Conservation (phyloP, 2,888 invertebrate genomes). For the Diabrotica balteata region DNA sequence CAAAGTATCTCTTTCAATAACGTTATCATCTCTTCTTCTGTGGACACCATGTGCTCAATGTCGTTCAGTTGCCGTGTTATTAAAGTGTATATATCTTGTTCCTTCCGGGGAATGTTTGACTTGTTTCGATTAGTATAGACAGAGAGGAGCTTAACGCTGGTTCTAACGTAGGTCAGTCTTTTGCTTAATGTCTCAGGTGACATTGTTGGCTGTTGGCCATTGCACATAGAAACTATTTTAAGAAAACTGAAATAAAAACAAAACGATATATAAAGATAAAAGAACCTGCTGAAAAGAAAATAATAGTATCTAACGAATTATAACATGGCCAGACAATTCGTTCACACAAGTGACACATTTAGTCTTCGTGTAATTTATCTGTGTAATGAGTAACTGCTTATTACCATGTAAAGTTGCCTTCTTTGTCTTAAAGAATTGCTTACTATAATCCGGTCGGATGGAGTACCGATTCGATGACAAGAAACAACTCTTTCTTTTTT, state of each 20-base stretch:
- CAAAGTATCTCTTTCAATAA: constrained; percentile 63
- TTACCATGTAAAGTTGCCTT: too few species aligned
- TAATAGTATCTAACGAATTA: not conserved
- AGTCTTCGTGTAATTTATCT: too few species aligned
- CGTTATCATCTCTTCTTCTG: constrained; percentile 61
- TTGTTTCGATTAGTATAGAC: constrained; percentile 65
- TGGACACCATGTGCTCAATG: constrained; percentile 62
- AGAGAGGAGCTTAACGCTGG: constrained; percentile 66
- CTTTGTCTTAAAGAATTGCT: too few species aligned
- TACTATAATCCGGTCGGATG: too few species aligned
- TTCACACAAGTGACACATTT: too few species aligned
- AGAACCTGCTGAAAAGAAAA: not conserved
- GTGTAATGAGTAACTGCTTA: too few species aligned
- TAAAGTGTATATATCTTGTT: constrained; percentile 61
- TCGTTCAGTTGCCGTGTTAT: constrained; percentile 63
- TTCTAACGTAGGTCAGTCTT: constrained; percentile 68
- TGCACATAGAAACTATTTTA: constrained; percentile 68
- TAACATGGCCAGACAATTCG: too few species aligned
- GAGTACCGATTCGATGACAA: too few species aligned
- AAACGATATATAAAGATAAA: too few species aligned
- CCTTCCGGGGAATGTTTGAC: constrained; percentile 60
- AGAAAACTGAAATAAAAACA: constrained; percentile 62
- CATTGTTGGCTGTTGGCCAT: constrained; percentile 58
- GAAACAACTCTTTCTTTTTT: too few species aligned
- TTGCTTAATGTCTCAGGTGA: constrained; percentile 61